Conservation (phyloP, 2,888 invertebrate genomes). For the Rapana venosa region DNA sequence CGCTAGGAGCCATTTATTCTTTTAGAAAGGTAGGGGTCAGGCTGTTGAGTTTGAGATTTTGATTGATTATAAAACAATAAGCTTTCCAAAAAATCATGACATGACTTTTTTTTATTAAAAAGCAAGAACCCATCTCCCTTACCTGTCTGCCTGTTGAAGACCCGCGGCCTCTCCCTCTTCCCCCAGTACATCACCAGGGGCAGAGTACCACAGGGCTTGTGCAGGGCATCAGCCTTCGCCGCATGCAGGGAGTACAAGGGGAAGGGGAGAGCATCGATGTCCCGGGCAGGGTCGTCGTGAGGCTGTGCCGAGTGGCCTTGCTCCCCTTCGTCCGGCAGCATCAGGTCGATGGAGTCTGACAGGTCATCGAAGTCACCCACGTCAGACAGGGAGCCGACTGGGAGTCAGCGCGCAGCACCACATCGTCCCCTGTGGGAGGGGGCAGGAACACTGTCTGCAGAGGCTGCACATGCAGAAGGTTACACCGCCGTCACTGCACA, state of each 20-base stretch:
- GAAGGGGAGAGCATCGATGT: slow-evolving; percentile 66
- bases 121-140: slow-evolving; percentile 1
- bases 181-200: slow-evolving; percentile 74
- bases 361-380: slow-evolving; percentile 60
- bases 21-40: too few species aligned
- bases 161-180: slow-evolving; percentile 61
- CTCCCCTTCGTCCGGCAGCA: slow-evolving; percentile 48
- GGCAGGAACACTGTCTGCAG: slow-evolving; percentile 64
- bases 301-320: slow-evolving; percentile 27
- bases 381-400: slow-evolving; percentile 48
- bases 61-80: too few species aligned
- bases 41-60: too few species aligned
- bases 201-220: slow-evolving; percentile 69
- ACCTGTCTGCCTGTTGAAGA: slow-evolving; percentile 72
- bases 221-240: slow-evolving; percentile 63
- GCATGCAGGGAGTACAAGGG: slow-evolving; percentile 71
- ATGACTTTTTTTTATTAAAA: too few species aligned
- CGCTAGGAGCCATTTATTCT: too few species aligned
- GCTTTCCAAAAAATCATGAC: too few species aligned
- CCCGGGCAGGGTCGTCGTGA: slow-evolving; percentile 56
- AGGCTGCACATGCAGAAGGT: slow-evolving; percentile 54
- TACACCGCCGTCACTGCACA: too few species aligned
- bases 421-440: slow-evolving; percentile 66
- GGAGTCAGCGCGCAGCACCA: slow-evolving; percentile 47
- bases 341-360: slow-evolving; percentile 65